Base-by-base conservation (phyloP, 2,888 invertebrate species). In the Deroplatys truncata region DNA sequence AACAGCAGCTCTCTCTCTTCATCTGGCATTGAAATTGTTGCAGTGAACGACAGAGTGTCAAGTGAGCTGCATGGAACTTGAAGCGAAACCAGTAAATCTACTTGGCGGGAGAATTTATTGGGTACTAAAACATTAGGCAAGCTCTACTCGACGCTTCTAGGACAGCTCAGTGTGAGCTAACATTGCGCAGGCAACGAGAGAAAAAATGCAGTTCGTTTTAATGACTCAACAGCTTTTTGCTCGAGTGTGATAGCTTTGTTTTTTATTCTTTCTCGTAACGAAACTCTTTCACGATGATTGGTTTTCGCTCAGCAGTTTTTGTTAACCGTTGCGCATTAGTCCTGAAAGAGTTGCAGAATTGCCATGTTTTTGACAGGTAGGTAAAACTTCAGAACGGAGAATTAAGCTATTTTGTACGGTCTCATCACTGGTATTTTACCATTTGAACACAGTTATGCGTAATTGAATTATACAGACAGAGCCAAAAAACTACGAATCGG, bases 41-140 rank as follows among this genome's bases (percentile, higher is more conserved):
- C 56, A 56, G 8, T 56, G 56, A 56, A 56, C 56, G 56, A 56
- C 56, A 56, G 25, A 2, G 56, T 72, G 56, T 72, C 56, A 16
- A 72, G 56, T 72, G 56, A 72, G 56, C 56, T 20, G 25, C 16
- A 72, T 72, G 25, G 20, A 72, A 72, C 56, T 72, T 72, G 56
- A 72, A 72, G 56, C 56, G 56, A 72, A 43, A 43, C 43, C 43
- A 43, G 43, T 43, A 43, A 43, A 43, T 43, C 43, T 43, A 43
- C 43, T 43, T 43, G 43, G 43, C 43, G 43, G 43, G 2, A 72
- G 20, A 87, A 87, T 87, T 87, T 87, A 87, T 87, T 87, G 83
- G 83, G 82, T 87, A 87, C 87, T 87, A 87, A 87, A 87, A 87
- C 87, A 87, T 87, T n/a, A 43, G 28, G 83, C 82, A 82, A 72